Evolutionary conservation across 2,113 vertebrate genomes (phyloP).

Genomic region (Empidonax alnorum): DNA sequence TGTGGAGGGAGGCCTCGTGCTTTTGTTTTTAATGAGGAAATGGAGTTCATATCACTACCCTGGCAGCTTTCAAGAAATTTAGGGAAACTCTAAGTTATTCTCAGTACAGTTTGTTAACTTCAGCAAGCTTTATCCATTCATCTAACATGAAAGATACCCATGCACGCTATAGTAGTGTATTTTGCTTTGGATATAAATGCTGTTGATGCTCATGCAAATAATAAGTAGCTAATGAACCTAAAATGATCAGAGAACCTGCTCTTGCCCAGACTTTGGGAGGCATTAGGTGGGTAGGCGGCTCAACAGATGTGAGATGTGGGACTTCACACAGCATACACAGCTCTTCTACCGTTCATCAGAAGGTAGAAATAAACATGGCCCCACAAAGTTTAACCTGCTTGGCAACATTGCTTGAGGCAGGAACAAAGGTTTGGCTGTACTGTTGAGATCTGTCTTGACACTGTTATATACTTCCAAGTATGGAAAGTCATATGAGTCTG

Average conservation of each 20-base stretch:
- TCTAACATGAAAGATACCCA: neutral
- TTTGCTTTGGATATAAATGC: neutral
- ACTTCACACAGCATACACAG: neutral
- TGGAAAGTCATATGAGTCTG: neutral
- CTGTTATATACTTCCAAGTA: neutral
- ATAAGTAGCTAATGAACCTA: neutral
- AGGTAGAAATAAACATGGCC: neutral
- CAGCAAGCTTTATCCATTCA: neutral
- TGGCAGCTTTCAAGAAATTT: neutral
- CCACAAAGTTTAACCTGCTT: neutral
- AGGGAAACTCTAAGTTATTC: neutral
- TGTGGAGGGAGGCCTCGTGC: rapidly evolving
- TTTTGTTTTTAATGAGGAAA: neutral
- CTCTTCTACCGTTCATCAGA: neutral
- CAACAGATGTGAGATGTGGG: neutral
- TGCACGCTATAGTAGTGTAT: neutral
- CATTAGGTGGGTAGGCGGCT: neutral
- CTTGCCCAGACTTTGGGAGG: neutral
- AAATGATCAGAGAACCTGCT: neutral
- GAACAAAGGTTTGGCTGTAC: neutral
- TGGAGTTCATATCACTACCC: neutral
- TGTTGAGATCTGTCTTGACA: neutral
- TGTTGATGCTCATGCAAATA: neutral
- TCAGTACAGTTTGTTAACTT: neutral
- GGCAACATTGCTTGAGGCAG: neutral